A percentile compares a stretch with the other conserved stretches of the same genome.
Evolutionary conservation across 2,797 vertebrate species (phyloP).

Genomic region (Silurus lanzhouensis): DNA sequence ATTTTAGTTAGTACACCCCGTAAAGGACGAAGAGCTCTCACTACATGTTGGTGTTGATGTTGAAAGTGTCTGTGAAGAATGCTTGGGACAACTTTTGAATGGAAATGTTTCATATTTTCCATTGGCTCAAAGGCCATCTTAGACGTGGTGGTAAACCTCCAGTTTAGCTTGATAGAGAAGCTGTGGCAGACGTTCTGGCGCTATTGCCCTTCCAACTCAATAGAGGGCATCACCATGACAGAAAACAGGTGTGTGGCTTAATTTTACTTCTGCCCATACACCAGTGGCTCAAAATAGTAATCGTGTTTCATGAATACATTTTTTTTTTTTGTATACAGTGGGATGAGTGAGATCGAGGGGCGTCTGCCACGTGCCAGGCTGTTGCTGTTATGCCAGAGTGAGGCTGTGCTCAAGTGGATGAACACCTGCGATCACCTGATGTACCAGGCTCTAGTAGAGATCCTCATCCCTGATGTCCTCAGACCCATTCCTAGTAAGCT

Average conservation of each 20-base stretch:
- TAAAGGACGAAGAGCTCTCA: no score
- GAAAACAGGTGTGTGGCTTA: constrained; percentile 73
- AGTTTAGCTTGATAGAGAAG: constrained; percentile 96
- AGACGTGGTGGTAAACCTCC: constrained; percentile 94
- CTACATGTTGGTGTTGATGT: background rate
- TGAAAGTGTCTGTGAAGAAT: background rate
- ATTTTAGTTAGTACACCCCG: no score
- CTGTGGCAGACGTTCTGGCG: constrained; percentile 98
- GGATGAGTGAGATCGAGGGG: constrained; percentile 80
- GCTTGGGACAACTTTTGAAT: background rate
- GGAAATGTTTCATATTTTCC: background rate
- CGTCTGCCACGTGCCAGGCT: constrained; percentile 84
- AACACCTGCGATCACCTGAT: constrained; percentile 94
- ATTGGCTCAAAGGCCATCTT: constrained; percentile 81
- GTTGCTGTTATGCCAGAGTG: constrained; percentile 84
- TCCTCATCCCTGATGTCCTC: constrained; percentile 96
- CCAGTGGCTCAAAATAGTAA: background rate
- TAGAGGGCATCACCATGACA: constrained; percentile 79
- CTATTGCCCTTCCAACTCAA: constrained; percentile 81
- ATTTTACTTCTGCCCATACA: background rate
- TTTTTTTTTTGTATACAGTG: constrained; percentile 57
- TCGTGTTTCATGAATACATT: background rate
- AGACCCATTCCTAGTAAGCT: constrained; percentile 95
- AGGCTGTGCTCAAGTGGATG: constrained; percentile 94
- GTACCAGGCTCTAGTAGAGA: constrained; percentile 97